Evolutionary conservation across 2,113 vertebrate species (phyloP).

Genomic region (Macrotis lagotis): DNA sequence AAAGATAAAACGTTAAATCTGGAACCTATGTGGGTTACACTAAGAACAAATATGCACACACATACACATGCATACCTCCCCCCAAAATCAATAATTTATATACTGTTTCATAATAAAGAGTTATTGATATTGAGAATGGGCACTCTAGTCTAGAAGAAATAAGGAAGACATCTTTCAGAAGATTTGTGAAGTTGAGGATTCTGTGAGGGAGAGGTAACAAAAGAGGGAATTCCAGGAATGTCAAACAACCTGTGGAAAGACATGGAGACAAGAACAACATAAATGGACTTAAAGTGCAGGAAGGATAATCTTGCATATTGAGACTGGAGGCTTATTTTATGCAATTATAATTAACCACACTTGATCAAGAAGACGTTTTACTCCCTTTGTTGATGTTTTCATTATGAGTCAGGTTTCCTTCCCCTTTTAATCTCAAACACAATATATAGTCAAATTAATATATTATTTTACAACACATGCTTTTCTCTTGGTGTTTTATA

Average conservation of each 20-base stretch:
- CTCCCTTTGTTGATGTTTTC: slow-evolving; percentile 32
- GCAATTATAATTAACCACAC: slow-evolving; percentile 9
- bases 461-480: not conserved
- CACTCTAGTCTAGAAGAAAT: not conserved
- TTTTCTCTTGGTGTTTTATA: slow-evolving; percentile 62
- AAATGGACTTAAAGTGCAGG: not conserved
- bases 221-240: not conserved
- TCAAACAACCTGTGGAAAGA: not conserved
- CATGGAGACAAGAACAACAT: not conserved
- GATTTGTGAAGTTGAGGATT: not conserved
- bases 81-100: too few relatives aligned
- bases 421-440: slow-evolving; percentile 61
- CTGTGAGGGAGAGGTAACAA: not conserved
- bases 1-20: not conserved
- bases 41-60: not conserved
- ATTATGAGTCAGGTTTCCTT: slow-evolving; percentile 4
- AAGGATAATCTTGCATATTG: not conserved
- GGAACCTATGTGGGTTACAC: not conserved
- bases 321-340: not conserved
- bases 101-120: too few relatives aligned
- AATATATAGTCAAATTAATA: not conserved
- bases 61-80: not conserved
- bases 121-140: not conserved
- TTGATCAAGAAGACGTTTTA: slow-evolving; percentile 14
- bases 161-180: not conserved